Base-by-base conservation (phyloP, 2,113 vertebrate genomes). In the Hystrix brachyura region DNA sequence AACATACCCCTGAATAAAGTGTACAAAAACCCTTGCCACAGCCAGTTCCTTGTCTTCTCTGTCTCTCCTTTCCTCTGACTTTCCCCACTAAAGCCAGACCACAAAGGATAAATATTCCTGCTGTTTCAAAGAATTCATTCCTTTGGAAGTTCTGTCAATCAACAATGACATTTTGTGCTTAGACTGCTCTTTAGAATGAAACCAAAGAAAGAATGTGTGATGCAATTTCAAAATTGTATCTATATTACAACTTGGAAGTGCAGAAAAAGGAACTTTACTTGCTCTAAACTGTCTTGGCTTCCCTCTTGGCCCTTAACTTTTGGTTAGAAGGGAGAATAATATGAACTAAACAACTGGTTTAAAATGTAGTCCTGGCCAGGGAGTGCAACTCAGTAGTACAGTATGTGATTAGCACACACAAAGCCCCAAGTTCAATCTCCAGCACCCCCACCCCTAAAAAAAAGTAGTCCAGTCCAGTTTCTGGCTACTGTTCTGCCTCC, bases 61-160 rank as follows among this genome's bases (percentile, higher is more conserved):
- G 48, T 79, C 7, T 74, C 81, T 7, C 32, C 74, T 64, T 19
- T 95, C 62, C 69, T 43, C 81, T 38, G 65, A 87, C 67, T 57
- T 53, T 59, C n/a, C 13, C 27, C n/a, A 60, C 46, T 29, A 25
- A 74, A 67, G 29, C 48, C 69, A 80, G 79, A 46, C 83, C 83
- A 53, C 87, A 82, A 7, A 83, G 55, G 11, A 48, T 6, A 67
- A 79, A 65, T 67, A 87, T 59, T 90, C 43, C 59, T 17, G 7
- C 82, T 94, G 51, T 92, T 85, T 34, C 74, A 94, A 90, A 76
- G 13, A 95, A 95, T 91, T 80, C 59, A 43, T 87, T 87, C 84
- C 83, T 96, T 94, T 97, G 87, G 67, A 91, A 94, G 76, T 65
- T 69, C 46, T 80, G 55, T 57, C 43, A 80, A 92, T 83, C 79